Base-by-base conservation (phyloP, 2,888 invertebrate species). In the Leptinotarsa tumamoca region DNA sequence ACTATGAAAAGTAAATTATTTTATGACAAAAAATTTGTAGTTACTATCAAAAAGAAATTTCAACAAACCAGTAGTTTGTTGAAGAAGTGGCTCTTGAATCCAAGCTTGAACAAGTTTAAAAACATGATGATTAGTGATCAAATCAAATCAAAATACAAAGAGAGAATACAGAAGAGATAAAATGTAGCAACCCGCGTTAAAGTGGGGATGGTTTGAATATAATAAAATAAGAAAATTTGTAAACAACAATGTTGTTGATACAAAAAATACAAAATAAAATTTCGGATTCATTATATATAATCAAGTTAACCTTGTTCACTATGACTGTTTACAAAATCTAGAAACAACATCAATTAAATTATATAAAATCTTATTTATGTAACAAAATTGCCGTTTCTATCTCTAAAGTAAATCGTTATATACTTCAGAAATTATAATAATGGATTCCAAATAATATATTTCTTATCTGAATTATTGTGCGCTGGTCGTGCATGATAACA, bases 401-500 rank as follows among this genome's bases (percentile, higher is more conserved):
- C 67, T 17, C 4, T 10, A 13, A 51, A 33, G 15, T 17, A 71
- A 63, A 71, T 63, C 72, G 33, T 33, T 27, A 3, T 33, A 52
- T 75, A 27, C 71, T 68, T 61, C 50, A 49, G 67, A 71, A 54
- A 71, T 68, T 68, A 71, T 73, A 58, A 73, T 73, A 66, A 70
- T 70, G 51, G 70, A 33, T 66, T 10, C 0, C 17, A 21, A 72
- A 54, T 52, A 27, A 66, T 21, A 72, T 15, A 27, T 18, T 63
- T 66, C 33, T 54, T 73, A 71, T 73, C 61, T 76, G 49, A 76
- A 76, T 52, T 56, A 51, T 51, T 61, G 23, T 50, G 51, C 50
- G 61, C 21, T 18, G 61, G 18, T 63, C 68, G 58, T 68, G 73
- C 73, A 73, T 76, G 56, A 76, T 66, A 75, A 72, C 70, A 76